Evolutionary conservation across 2,113 vertebrate genomes (phyloP).

Genomic region (Leptocoma aspasia): DNA sequence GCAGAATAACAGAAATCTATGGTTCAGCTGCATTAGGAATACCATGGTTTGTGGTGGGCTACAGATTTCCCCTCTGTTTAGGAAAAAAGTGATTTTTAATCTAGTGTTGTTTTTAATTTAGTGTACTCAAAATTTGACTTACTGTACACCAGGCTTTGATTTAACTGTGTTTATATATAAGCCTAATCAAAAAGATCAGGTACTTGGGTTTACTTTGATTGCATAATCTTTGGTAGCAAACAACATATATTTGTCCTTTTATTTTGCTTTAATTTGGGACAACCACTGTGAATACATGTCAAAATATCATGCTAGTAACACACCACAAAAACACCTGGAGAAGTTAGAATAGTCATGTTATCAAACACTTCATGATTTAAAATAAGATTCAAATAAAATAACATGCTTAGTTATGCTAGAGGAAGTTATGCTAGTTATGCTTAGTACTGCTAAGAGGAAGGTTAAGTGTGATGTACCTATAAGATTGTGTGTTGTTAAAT

Average conservation of each 20-base stretch:
- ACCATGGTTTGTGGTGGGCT: neutral
- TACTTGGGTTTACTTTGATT: neutral
- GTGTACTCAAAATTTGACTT: neutral
- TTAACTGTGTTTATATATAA: neutral
- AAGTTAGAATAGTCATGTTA: neutral
- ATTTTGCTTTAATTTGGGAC: neutral
- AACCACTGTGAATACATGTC: neutral
- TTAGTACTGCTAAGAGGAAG: neutral
- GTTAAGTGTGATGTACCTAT: neutral
- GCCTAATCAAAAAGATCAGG: neutral
- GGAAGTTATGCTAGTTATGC: neutral
- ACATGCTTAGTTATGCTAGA: neutral
- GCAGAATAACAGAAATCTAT: neutral
- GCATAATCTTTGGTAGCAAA: neutral
- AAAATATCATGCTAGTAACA: neutral
- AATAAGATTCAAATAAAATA: slow-evolving; percentile 1
- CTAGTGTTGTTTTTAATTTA: neutral
- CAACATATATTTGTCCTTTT: neutral
- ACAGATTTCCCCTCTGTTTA: neutral
- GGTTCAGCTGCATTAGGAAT: neutral
- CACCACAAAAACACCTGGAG: neutral
- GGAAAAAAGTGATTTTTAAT: neutral
- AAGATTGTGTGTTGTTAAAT: neutral
- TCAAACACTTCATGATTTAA: neutral
- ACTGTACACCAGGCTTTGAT: neutral